Base-by-base conservation (phyloP, 2,888 invertebrate genomes). In the Odiellus spinosus region DNA sequence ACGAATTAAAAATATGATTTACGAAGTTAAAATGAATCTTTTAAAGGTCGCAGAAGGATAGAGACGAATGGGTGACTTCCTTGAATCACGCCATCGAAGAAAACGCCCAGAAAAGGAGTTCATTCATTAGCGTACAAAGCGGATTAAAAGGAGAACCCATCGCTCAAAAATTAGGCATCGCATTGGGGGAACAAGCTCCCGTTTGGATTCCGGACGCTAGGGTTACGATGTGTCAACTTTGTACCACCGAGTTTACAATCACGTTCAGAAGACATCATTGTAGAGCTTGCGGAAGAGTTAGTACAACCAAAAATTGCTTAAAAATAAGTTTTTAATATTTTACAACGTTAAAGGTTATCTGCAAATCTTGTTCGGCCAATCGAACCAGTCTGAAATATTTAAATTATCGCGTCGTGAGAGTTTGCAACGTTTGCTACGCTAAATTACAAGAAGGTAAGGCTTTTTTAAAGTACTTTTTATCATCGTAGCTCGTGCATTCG, bases 211-310 rank as follows among this genome's bases (percentile, higher is more conserved):
- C 71, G 14, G 75, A 75, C 58, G 63, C 66, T n/a, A 61, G 73
- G 32, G 75, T 74, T 2, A 75, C 76, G 2, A 75, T 74, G 70
- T 78, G 78, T 59, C 76, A 76, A 68, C 62, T 72, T 21, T 78
- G 78, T 62, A 73, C 73, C 11, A 67, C 69, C 12, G 73, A 73
- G 56, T 78, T 78, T 61, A 75, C 75, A 2, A 69, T 76, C 11
- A 73, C 75, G 53, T 76, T 74, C 62, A 67, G 78, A 47, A 67
- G 77, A 51, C 77, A 78, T 59, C 77, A 77, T 61, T 78, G 78
- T 57, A 64, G 77, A 54, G 73, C 75, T 33, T 78, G 77, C 66
- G 77, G 77, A 47, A 74, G 75, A 64, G 76, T 76, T 62, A 64
- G 64, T 40, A 35, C 14, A n/a, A 2, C 12, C 2, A 35, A 3